phyloP scores from a whole-genome alignment of 1,140 invertebrate genomes.

The Drosophila sturtevanti region DNA sequence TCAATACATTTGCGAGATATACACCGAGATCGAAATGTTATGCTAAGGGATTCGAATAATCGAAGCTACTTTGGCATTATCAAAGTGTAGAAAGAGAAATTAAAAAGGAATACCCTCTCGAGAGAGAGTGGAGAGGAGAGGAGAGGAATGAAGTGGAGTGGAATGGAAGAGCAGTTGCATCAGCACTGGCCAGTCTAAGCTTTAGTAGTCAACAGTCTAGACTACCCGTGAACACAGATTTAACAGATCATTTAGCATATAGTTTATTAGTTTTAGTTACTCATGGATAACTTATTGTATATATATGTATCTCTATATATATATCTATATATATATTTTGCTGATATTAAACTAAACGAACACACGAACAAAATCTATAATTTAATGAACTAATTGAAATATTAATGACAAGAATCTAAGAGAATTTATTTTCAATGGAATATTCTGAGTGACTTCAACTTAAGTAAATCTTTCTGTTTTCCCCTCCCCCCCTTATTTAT shows the following conservation, averaged over 20 bases:
- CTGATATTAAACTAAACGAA: conserved; percentile 17
- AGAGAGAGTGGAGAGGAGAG: neutral
- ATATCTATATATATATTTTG: conserved; percentile 17
- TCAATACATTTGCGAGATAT: conserved; percentile 87
- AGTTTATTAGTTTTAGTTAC: conserved; percentile 55
- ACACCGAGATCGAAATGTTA: conserved; percentile 86
- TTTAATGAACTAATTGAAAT: too few species aligned
- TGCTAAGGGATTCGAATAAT: conserved; percentile 86
- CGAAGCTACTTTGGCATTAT: conserved; percentile 92
- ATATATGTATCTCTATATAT: conserved; percentile 52
- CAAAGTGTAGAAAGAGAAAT: conserved; percentile 83
- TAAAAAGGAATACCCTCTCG: too few species aligned
- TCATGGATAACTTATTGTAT: conserved; percentile 68
- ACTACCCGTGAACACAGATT: conserved; percentile 59
- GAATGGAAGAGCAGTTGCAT: neutral
- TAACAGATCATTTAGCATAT: conserved; percentile 54
- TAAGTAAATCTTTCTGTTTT: too few species aligned
- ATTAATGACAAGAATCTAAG: too few species aligned
- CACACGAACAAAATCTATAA: conserved; percentile 16
- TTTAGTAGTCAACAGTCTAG: conserved; percentile 49
- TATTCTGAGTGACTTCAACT: conserved; percentile 13
- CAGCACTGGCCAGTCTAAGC: conserved; percentile 43
- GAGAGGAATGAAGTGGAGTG: neutral
- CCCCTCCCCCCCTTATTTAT: too few species aligned
- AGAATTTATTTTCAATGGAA: too few species aligned